Conservation (phyloP, 2,113 vertebrate species). For the Coregonus clupeaformis region DNA sequence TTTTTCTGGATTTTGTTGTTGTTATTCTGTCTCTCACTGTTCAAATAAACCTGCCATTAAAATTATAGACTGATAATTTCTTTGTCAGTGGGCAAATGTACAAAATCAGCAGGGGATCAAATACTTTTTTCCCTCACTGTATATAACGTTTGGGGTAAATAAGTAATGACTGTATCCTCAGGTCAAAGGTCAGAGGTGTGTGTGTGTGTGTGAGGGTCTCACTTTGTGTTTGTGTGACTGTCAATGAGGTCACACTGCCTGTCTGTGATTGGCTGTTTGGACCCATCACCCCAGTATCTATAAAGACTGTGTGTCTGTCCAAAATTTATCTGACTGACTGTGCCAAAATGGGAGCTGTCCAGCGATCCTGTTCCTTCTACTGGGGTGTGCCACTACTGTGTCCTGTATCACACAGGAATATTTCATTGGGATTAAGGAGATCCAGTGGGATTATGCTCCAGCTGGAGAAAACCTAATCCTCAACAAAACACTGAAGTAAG, state of each 20-base stretch:
- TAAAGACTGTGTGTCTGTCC: not conserved
- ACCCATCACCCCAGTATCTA: not conserved
- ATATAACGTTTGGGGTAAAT: too few relatives aligned
- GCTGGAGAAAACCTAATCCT: conserved; percentile 63
- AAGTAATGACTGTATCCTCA: too few relatives aligned
- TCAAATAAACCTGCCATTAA: too few relatives aligned
- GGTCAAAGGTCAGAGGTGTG: too few relatives aligned
- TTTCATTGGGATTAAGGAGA: conserved; percentile 73
- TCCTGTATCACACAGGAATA: conserved; percentile 66
- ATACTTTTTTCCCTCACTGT: too few relatives aligned
- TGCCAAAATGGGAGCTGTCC: conserved; percentile 38
- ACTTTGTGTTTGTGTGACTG: too few relatives aligned
- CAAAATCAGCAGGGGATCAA: too few relatives aligned
- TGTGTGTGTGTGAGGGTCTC: not conserved
- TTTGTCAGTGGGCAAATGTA: too few relatives aligned
- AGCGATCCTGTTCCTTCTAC: conserved; percentile 36
- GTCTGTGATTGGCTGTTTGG: not conserved
- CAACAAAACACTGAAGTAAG: conserved; percentile 52
- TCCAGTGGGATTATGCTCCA: conserved; percentile 62
- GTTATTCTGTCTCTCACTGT: too few relatives aligned
- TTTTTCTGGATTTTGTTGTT: too few relatives aligned
- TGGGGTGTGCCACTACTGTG: conserved; percentile 50
- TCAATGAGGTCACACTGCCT: not conserved
- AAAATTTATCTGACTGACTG: not conserved
- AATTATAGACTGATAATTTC: too few relatives aligned